phyloP scores from a whole-genome alignment of 2,797 vertebrate species.

The Sebastes minor region DNA sequence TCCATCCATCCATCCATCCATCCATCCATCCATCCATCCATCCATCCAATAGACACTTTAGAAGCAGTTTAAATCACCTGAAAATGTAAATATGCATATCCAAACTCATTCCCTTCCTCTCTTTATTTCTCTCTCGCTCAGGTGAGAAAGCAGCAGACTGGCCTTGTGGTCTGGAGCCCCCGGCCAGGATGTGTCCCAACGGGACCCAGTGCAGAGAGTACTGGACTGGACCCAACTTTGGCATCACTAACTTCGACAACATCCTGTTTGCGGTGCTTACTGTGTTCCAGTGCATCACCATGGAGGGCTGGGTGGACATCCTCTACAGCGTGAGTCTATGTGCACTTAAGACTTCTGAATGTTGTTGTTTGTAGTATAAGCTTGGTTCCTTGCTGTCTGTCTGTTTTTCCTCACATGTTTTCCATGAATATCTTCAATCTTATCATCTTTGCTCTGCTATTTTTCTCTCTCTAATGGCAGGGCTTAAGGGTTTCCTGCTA shows the following conservation, averaged over 20 bases:
- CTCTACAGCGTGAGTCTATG: constrained; percentile 86
- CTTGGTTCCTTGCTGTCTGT: neutral
- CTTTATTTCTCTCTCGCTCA: constrained; percentile 42
- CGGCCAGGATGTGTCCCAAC: constrained; percentile 86
- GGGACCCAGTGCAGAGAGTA: constrained; percentile 87
- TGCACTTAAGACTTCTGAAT: neutral
- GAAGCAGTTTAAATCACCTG: neutral
- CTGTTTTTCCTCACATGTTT: neutral
- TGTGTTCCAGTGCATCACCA: constrained; percentile 99
- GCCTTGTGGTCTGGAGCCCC: constrained; percentile 88
- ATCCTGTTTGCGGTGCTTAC: constrained; percentile 97
- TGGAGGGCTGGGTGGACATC: constrained; percentile 98
- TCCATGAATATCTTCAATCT: neutral
- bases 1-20: too few species aligned
- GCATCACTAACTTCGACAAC: constrained; percentile 99
- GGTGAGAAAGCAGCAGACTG: constrained; percentile 86
- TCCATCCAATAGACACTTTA: neutral
- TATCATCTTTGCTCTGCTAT: neutral
- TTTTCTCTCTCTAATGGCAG: neutral
- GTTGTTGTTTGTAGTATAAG: too few species aligned
- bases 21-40: neutral
- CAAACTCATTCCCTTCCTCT: neutral
- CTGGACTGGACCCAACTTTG: constrained; percentile 95
- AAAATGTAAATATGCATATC: neutral
- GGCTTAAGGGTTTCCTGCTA: neutral